Base-by-base conservation (phyloP, 2,888 invertebrate species). In the Zele albiditarsus region DNA sequence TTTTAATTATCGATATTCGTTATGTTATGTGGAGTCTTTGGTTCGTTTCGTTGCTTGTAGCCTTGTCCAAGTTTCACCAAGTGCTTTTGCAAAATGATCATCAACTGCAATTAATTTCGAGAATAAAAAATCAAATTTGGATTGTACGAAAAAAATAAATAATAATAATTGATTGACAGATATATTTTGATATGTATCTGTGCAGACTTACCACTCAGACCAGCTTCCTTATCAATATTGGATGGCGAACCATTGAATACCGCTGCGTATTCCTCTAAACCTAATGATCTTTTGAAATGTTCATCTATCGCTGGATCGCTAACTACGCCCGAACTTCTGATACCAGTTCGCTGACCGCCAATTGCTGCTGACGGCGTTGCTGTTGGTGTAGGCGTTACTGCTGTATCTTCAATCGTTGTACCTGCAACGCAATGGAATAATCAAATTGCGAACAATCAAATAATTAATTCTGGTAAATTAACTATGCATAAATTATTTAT, bases 271-370 rank as follows among this genome's bases (percentile, higher is more conserved):
- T 89, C 87, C 76, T 95, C 93, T 82, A 94, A 94, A 74, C 97
- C 97, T 79, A 98, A 91, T 0, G 97, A 97, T 78, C 97, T 93
- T 74, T 97, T 92, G 90, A 98, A 98, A 90, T 98, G 98, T 88
- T 98, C 98, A 90, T 98, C 98, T 85, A 98, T 97, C 73, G 96
- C 96, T 14, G 96, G 96, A 89, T 97, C 97, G 90, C 96, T 87
- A 20, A 85, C 86, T 38, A 83, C 84, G 72, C 85, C 85, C 31
- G 85, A 81, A 27, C 79, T 85, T 76, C 87, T 82, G 42, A 89
- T 83, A 71, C 88, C 88, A 72, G 86, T 86, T 78, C 86, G 84
- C 76, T 85, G 84, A 27, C 87, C 87, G 49, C 86, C 84, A 72
- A 84, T 82, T 58, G 88, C 84, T 42, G 86, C 86, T 72, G 87